phyloP scores from a whole-genome alignment of 2,113 vertebrate species.

The Fulmarus glacialis region DNA sequence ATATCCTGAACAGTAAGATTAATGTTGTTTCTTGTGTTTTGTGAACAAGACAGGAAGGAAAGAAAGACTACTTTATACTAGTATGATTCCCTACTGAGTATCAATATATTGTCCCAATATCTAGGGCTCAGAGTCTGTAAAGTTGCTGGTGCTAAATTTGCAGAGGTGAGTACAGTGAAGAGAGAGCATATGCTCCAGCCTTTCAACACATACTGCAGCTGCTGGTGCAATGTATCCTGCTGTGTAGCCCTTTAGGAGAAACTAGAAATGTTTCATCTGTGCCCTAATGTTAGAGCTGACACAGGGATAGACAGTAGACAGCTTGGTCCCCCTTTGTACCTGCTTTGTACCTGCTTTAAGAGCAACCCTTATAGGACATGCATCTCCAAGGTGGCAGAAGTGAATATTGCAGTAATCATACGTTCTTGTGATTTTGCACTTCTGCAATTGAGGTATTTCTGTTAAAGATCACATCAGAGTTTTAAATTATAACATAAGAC shows the following conservation, averaged over 20 bases:
- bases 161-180: neutral
- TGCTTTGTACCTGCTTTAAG: neutral
- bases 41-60: neutral
- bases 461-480: neutral
- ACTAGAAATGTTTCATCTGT: neutral
- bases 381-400: neutral
- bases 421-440: neutral
- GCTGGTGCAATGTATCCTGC: neutral
- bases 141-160: slow-evolving; percentile 4
- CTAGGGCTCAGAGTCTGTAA: neutral
- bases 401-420: neutral
- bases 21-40: neutral
- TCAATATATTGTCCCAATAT: neutral
- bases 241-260: slow-evolving; percentile 23
- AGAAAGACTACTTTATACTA: neutral
- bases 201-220: neutral
- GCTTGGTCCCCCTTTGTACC: neutral
- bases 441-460: neutral
- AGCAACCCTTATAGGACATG: neutral
- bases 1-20: neutral
- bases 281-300: neutral
- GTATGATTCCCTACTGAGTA: neutral
- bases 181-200: neutral
- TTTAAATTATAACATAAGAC: neutral
- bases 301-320: neutral